A percentile compares a stretch with the other conserved stretches of the same genome.
These are phyloP conservation scores for Eufriesea mexicana DNA, from an alignment of 1,140 invertebrate genomes.

Conservation along the genomic window DNA sequence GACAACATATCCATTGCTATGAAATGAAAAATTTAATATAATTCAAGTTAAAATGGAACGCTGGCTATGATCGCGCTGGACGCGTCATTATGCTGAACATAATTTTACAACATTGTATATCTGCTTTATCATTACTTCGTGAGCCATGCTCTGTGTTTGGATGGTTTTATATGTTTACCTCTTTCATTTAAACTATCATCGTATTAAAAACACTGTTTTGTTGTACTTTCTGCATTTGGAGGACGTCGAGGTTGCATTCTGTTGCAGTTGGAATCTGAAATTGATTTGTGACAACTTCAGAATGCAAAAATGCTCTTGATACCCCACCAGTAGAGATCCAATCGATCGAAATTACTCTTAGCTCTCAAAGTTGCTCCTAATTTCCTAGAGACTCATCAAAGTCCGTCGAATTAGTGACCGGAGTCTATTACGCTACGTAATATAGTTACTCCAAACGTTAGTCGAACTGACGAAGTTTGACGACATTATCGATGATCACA, in stretches of 20 bases:
- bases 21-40: background rate
- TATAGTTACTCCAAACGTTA: conserved; percentile 47
- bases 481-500: conserved; percentile 25
- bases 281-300: conserved; percentile 60
- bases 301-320: conserved; percentile 34
- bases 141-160: conserved; percentile 57
- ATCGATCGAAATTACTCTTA: conserved; percentile 57
- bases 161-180: conserved; percentile 51
- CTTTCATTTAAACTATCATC: conserved; percentile 26
- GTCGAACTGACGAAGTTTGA: conserved; percentile 28
- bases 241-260: conserved; percentile 35
- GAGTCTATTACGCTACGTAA: conserved; percentile 52
- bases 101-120: conserved; percentile 19
- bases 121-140: conserved; percentile 32
- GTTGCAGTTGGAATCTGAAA: conserved; percentile 37
- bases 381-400: conserved; percentile 66
- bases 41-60: background rate
- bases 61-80: background rate
- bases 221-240: conserved; percentile 54
- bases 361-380: conserved; percentile 50
- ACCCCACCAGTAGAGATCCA: conserved; percentile 34
- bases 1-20: background rate
- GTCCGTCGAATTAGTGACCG: conserved; percentile 58
- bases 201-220: conserved; percentile 56
- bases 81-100: background rate